Evolutionary conservation across 2,888 invertebrate genomes (phyloP), one percentile per base, ranked within the genome.

Genomic region (Drosophila neonasuta): DNA sequence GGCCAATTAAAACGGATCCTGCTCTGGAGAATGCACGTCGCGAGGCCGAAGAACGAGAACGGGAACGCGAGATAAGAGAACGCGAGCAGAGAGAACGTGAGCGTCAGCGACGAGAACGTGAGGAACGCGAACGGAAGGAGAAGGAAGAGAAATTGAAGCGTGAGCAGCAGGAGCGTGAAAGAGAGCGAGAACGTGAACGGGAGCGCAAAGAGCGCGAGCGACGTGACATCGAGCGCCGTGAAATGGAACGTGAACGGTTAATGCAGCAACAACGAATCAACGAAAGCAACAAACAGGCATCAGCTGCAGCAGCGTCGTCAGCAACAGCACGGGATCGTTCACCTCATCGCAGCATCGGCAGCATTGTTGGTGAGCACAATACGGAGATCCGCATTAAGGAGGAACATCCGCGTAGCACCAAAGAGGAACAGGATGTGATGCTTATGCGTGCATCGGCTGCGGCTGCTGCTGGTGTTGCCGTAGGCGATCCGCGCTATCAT

Each of bases 291-390:
- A 92, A 92, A 87, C 88, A 92, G 70, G 88, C 88, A 29, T 80
- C 91, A 30, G 61, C 73, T 80, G 88, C 90, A 44, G 87, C 91
- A 48, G 88, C 91, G 34, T 88, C 91, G 32, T 87, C 91, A 42
- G 87, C 90, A 3, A 77, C 88, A 30, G 77, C 85, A 1, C 70
- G 94, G 4, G 95, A 95, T 72, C 92, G 96, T 54, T 96, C 96
- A 6, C 96, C 96, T 4, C 91, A 96, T 57, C 92, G 96, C 30
- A 96, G 95, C 88, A 95, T 95, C 7, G n/a, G 36, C 36, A 36
- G 11, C 36, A 36, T 36, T 4, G 11, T 36, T 36, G 89, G 90
- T 63, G 91, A 89, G 32, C 72, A 83, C 44, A 78, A 91, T 34
- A 49, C 82, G 5, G 89, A 89, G 20, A 87, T 90, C 57, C 88